Evolutionary conservation across 2,797 vertebrate genomes (phyloP), one percentile per base, ranked within the genome.

Genomic region (Sibirionetta formosa): DNA sequence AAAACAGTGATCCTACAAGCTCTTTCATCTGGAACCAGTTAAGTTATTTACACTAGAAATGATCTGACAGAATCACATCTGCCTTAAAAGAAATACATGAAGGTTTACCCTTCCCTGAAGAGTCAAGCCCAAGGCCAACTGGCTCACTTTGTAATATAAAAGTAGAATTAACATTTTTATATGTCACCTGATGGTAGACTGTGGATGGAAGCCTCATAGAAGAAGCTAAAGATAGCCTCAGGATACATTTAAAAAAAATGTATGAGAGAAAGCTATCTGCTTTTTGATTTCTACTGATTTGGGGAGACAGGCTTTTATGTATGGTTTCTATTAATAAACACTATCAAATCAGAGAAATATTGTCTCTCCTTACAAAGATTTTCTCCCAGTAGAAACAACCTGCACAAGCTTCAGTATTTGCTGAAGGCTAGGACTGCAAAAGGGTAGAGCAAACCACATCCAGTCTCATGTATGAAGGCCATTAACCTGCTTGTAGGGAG

Each of bases 231-330:
- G 8, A 70, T 60, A 66, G 7, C 15, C 16, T 65, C 11, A 17
- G 15, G 2, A 16, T 53, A 35, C 3, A 1, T 35, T 56, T 36
- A 91, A 86, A 86, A 61, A 4, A 20, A 1, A 33, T 13, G 13
- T 11, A 58, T 33, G 12, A 88, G 9, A 70, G 42, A 57, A 88
- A 84, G 3, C 18, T 50, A 72, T 90, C 15, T 31, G 5, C 16
- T 44, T 29, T 70, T 86, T 82, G 14, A 63, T 85, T 95, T 79
- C 42, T 87, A 8, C 15, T 57, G 7, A 40, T 56, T 44, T n/a
- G 9, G 51, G 14, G 1, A 70, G 7, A 54, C 0, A 44, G 31
- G 27, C 0, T 31, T 71, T 60, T 81, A 58, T 38, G 23, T 11
- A 42, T 2, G 7, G 42, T 64, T 77, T 68, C 35, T 36, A 33